A percentile compares a stretch with the other conserved stretches of the same genome.
phyloP scores from a whole-genome alignment of 2,888 invertebrate genomes.

The Sussaba pulchella region DNA sequence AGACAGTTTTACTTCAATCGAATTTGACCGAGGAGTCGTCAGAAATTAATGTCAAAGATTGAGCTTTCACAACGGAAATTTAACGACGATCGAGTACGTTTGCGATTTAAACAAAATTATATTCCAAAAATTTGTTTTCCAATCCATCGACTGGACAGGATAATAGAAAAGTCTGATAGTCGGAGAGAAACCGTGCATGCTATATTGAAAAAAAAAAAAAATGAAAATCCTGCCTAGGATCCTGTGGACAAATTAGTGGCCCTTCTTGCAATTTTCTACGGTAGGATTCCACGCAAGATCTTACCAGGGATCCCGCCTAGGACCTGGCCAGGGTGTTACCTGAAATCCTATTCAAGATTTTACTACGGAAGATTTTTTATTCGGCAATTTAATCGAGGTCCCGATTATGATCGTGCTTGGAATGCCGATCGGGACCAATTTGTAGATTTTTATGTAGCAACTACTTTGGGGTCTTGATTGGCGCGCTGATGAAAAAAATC shows the following conservation, averaged over 20 bases:
- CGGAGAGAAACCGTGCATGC: conserved; percentile 2
- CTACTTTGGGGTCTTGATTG: too few species aligned
- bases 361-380: not conserved
- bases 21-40: not conserved
- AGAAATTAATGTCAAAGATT: conserved; percentile 5
- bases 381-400: not conserved
- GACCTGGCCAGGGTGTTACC: not conserved
- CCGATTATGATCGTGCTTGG: not conserved
- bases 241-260: not conserved
- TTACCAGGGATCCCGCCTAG: not conserved
- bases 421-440: not conserved
- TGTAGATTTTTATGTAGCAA: too few species aligned
- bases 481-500: too few species aligned
- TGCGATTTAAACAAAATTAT: not conserved
- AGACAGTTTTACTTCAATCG: not conserved
- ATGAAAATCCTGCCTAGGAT: not conserved
- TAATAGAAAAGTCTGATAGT: not conserved
- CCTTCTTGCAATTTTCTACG: not conserved
- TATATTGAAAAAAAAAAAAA: not conserved
- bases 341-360: not conserved
- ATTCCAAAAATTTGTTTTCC: not conserved
- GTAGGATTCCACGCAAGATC: not conserved
- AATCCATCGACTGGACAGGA: conserved; percentile 8
- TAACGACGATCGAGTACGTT: not conserved
- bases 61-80: conserved; percentile 4